phyloP scores from a whole-genome alignment of 2,797 vertebrate species.

The Rhodeus uyekii region DNA sequence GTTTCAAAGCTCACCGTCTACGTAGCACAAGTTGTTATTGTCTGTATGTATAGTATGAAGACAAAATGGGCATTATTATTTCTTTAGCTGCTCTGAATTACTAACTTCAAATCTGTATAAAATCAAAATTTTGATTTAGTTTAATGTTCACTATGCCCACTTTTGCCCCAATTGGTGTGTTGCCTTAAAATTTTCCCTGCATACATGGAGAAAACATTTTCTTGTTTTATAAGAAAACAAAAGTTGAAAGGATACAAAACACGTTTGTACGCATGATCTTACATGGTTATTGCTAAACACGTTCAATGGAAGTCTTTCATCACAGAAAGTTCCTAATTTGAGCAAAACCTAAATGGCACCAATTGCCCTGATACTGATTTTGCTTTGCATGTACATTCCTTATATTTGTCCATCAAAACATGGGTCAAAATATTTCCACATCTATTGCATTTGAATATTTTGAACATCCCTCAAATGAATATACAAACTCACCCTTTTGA shows the following conservation, averaged over 20 bases:
- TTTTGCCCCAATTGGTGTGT: neutral
- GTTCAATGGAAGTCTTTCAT: neutral
- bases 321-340: neutral
- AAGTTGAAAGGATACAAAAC: neutral
- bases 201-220: neutral
- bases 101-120: neutral
- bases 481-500: neutral
- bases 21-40: neutral
- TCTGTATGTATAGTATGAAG: neutral
- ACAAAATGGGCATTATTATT: neutral
- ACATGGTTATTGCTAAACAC: neutral
- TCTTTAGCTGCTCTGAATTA: neutral
- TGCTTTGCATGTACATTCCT: neutral
- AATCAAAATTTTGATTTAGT: neutral
- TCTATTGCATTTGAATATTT: neutral
- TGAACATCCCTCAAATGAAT: neutral
- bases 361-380: neutral
- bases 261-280: neutral
- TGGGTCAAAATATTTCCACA: neutral
- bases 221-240: neutral
- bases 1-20: constrained; percentile 23
- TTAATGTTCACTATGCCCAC: neutral
- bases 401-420: neutral
- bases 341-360: neutral
- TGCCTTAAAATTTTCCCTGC: neutral